Base-by-base conservation (phyloP, 2,888 invertebrate genomes). In the Trichogramma dendrolimi region DNA sequence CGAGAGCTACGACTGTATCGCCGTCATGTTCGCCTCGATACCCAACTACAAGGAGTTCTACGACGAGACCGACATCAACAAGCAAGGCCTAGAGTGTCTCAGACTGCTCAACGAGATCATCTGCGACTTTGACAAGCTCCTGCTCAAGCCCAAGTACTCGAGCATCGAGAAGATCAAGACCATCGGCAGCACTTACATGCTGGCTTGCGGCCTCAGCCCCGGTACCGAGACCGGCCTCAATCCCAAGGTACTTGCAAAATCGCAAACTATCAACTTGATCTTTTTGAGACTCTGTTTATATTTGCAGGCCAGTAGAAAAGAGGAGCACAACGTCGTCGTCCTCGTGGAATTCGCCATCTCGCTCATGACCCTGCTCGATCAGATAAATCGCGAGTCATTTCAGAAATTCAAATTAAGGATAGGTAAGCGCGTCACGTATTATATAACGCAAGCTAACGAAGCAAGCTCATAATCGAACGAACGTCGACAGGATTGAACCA, bases 131-230 rank as follows among this genome's bases (percentile, higher is more conserved):
- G 98, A 98, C 79, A 94, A 95, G 92, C 81, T 98, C 46, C 82
- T 98, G 43, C 81, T 93, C 53, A 96, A 96, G 75, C 94, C 95
- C 0, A 96, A 96, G 75, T 97, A 92, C 80, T 95, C 94, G 75
- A 88, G 91, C 69, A 95, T 98, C 70, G 98, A 98, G 81, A 98
- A 98, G 80, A 98, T 98, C 59, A 98, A 98, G 80, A 98, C 97
- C 0, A 97, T 98, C 62, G 96, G 96, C 10, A 96, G 95, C 79
- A 97, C 97, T 0, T 98, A 98, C 75, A 98, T 98, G 97, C 89
- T 96, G 54, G 97, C 97, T 0, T 92, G 95, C 0, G 98, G 98
- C 0, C 81, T 98, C 14, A 84, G 91, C 58, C 94, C 94, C 0
- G 94, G 93, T 11, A 27, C 27, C 27, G 27, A 27, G 27, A 27